Evolutionary conservation across 2,797 vertebrate genomes (phyloP).

Genomic region (Gephyroberyx darwinii): DNA sequence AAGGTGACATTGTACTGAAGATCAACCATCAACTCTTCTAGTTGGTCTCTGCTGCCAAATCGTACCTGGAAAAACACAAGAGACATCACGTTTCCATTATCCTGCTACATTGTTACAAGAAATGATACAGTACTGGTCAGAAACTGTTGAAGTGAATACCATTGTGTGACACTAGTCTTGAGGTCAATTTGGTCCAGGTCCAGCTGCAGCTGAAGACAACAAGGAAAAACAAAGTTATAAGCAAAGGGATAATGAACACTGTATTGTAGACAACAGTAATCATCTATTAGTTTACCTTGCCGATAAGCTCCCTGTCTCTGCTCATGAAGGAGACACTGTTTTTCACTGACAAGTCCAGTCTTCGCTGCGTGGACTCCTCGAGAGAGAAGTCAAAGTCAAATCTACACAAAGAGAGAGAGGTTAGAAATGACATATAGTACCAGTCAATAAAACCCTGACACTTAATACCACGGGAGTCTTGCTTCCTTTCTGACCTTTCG

Average conservation of each 20-base stretch:
- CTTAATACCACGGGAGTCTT: neutral
- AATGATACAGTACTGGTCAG: neutral
- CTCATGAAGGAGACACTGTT: slow-evolving; percentile 91
- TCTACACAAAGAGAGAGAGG: slow-evolving; percentile 67
- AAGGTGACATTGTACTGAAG: slow-evolving; percentile 50
- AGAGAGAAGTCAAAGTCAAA: slow-evolving; percentile 90
- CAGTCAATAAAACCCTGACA: neutral
- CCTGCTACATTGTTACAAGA: neutral
- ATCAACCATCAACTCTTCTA: slow-evolving; percentile 62
- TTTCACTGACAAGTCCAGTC: slow-evolving; percentile 90
- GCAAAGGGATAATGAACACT: slow-evolving; percentile 1
- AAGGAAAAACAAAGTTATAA: slow-evolving; percentile 6
- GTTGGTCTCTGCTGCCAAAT: slow-evolving; percentile 78
- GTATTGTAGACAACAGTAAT: neutral
- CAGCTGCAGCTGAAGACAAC: slow-evolving; percentile 82
- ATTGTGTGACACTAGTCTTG: slow-evolving; percentile 82
- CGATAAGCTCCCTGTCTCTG: slow-evolving; percentile 89
- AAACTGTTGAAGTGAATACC: slow-evolving; percentile 77
- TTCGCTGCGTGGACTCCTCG: slow-evolving; percentile 85
- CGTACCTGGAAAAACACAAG: slow-evolving; percentile 75
- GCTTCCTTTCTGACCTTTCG: slow-evolving; percentile 81
- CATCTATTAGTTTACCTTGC: slow-evolving; percentile 81
- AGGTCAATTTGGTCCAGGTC: slow-evolving; percentile 89
- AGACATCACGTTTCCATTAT: slow-evolving; percentile 13
- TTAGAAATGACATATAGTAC: neutral